Percentiles rank a stretch among this genome's conserved stretches.
Evolutionary conservation across 2,888 invertebrate species (phyloP).

Genomic region (Plebejus argus): DNA sequence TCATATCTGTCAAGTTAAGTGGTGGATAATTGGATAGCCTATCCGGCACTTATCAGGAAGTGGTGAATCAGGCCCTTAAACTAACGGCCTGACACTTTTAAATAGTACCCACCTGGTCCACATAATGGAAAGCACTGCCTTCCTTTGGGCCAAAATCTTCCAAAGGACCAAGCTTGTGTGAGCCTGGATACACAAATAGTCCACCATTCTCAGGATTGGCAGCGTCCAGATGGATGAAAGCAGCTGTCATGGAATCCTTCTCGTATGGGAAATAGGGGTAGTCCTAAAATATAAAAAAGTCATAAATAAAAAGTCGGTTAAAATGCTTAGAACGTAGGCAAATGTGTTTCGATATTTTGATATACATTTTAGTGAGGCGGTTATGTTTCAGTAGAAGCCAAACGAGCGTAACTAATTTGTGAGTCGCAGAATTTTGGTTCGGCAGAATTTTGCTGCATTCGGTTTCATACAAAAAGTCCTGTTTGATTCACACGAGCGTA

Average conservation of each 20-base stretch:
- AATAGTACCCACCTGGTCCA: conserved; percentile 61
- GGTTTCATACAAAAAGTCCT: too few species aligned
- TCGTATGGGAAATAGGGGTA: conserved; percentile 82
- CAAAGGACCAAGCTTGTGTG: conserved; percentile 79
- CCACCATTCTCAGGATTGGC: conserved; percentile 81
- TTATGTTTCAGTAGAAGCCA: too few species aligned
- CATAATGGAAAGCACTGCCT: conserved; percentile 68
- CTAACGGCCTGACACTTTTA: neutral
- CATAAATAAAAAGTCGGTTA: neutral
- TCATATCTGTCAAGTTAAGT: too few species aligned
- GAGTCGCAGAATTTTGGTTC: too few species aligned
- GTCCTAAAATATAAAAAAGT: conserved; percentile 59
- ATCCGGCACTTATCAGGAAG: too few species aligned
- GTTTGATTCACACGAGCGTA: too few species aligned
- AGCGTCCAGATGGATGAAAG: conserved; percentile 80
- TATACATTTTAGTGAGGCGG: too few species aligned
- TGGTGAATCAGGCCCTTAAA: too few species aligned
- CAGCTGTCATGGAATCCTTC: conserved; percentile 80
- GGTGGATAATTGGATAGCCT: too few species aligned
- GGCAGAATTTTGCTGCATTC: too few species aligned
- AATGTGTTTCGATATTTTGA: neutral
- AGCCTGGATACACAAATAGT: conserved; percentile 80
- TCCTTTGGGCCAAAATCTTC: conserved; percentile 72
- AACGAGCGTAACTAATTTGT: too few species aligned
- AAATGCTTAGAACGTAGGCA: neutral